A percentile compares a stretch with the other conserved stretches of the same genome.
These are phyloP conservation scores for Crocuta crocuta DNA, from an alignment of 2,113 vertebrate species.

Conservation along the genomic window DNA sequence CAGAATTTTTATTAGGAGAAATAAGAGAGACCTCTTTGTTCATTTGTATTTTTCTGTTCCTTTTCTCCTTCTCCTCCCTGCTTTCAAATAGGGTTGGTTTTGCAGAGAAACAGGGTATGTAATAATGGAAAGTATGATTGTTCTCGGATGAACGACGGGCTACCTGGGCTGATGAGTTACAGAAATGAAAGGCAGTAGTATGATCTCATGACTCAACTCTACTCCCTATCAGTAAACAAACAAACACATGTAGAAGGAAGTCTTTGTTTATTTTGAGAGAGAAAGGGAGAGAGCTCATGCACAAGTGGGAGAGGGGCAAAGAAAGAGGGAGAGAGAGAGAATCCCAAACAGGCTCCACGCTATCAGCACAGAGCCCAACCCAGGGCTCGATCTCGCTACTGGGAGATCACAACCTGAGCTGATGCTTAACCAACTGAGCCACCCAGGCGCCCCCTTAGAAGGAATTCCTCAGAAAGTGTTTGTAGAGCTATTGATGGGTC, in stretches of 20 bases:
- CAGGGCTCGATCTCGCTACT: too few relatives aligned
- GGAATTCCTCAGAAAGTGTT: background rate
- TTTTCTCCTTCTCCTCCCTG: background rate
- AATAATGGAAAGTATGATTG: background rate
- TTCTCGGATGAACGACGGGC: background rate
- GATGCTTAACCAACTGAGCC: too few relatives aligned
- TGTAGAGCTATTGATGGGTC: background rate
- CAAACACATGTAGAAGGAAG: background rate
- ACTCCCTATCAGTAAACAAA: background rate
- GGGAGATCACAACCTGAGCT: too few relatives aligned
- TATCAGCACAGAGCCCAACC: too few relatives aligned
- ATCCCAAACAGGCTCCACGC: too few relatives aligned
- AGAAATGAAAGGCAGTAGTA: background rate
- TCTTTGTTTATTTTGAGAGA: too few relatives aligned
- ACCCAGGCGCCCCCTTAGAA: background rate
- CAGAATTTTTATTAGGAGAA: constrained; percentile 18
- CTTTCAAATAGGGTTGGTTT: background rate
- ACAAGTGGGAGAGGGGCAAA: too few relatives aligned
- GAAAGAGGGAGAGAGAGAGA: too few relatives aligned
- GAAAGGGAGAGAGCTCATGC: too few relatives aligned
- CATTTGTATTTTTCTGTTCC: background rate
- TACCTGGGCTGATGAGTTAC: background rate
- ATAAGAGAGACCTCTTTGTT: background rate
- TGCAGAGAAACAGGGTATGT: background rate
- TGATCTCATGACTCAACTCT: too few relatives aligned